phyloP scores from a whole-genome alignment of 1,140 invertebrate species.

The Steinernema khuongi region DNA sequence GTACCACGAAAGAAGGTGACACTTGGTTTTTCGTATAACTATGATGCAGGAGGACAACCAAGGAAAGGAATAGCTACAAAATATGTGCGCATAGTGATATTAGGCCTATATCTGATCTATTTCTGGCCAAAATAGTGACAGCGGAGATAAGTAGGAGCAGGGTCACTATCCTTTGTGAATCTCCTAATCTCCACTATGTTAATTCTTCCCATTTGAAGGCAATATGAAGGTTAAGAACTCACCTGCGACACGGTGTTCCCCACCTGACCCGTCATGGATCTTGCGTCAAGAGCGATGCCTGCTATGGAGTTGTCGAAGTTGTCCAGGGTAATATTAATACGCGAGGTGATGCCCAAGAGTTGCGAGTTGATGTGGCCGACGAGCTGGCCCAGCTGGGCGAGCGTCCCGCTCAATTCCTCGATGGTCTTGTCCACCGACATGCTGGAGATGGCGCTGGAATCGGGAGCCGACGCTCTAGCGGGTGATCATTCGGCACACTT shows the following conservation, averaged over 20 bases:
- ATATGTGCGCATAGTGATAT: too few relatives aligned
- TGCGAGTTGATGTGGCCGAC: constrained; percentile 52
- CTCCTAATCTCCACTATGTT: too few relatives aligned
- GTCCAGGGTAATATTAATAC: constrained; percentile 50
- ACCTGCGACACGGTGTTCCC: constrained; percentile 52
- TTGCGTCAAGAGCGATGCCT: constrained; percentile 45
- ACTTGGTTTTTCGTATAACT: too few relatives aligned
- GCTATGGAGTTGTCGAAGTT: constrained; percentile 48
- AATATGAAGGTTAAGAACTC: constrained; percentile 18
- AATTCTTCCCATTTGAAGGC: too few relatives aligned
- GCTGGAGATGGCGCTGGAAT: background rate
- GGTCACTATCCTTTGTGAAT: too few relatives aligned
- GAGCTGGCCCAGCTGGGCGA: constrained; percentile 44
- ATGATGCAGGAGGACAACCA: too few relatives aligned
- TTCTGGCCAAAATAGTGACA: too few relatives aligned
- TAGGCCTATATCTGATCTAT: too few relatives aligned
- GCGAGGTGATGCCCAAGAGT: constrained; percentile 45
- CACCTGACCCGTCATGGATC: constrained; percentile 47
- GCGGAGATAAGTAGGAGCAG: too few relatives aligned
- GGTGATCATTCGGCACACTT: background rate
- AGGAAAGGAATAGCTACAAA: too few relatives aligned
- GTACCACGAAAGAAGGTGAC: too few relatives aligned
- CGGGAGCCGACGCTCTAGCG: background rate
- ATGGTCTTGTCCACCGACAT: constrained; percentile 56
- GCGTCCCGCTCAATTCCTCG: constrained; percentile 45